These are phyloP conservation scores for Planiliza haematocheilus DNA, from an alignment of 2,113 vertebrate genomes.

Conservation along the genomic window DNA sequence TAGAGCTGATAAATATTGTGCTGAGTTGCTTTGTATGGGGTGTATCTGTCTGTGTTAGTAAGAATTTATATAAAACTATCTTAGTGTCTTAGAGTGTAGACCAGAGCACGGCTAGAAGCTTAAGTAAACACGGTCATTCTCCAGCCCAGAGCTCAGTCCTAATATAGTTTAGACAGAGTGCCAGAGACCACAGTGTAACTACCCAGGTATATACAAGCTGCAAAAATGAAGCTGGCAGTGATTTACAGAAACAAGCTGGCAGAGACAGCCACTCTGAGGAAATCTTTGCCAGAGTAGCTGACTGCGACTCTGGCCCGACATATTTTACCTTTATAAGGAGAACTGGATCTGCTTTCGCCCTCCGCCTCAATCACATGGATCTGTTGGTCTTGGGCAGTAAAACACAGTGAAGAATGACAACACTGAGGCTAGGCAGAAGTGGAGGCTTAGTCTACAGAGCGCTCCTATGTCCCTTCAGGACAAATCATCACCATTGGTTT, in stretches of 20 bases:
- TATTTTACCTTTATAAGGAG: conserved; percentile 85
- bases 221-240: conserved; percentile 66
- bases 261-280: conserved; percentile 43
- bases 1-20: conserved; percentile 19
- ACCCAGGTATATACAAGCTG: conserved; percentile 64
- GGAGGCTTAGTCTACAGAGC: conserved; percentile 54
- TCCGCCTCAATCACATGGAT: conserved; percentile 57
- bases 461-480: conserved; percentile 33
- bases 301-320: conserved; percentile 63
- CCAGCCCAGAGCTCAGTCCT: conserved; percentile 47
- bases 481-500: conserved; percentile 45
- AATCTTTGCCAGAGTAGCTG: conserved; percentile 59
- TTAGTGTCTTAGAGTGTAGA: conserved; percentile 4
- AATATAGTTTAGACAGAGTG: conserved; percentile 55
- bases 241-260: conserved; percentile 62
- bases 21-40: conserved; percentile 3
- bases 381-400: conserved; percentile 47
- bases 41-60: conserved; percentile 14
- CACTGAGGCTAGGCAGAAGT: conserved; percentile 22
- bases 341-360: conserved; percentile 44
- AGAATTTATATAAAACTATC: conserved; percentile 20
- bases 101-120: conserved; percentile 38
- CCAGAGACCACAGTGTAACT: conserved; percentile 57
- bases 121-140: conserved; percentile 59
- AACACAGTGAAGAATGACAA: conserved; percentile 54